phyloP scores from a whole-genome alignment of 2,888 invertebrate species.

The Timema podura region DNA sequence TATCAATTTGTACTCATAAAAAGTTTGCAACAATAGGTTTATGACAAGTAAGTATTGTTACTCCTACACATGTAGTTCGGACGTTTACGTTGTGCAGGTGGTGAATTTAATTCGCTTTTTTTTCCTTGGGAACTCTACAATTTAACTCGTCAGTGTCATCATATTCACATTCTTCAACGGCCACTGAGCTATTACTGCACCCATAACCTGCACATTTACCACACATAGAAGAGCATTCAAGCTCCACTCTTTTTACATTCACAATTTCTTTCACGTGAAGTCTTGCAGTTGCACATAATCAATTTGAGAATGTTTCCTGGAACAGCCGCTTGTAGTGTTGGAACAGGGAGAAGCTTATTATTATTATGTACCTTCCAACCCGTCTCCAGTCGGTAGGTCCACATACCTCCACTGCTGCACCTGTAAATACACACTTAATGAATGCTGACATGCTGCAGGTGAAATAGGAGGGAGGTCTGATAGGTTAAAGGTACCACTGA shows the following conservation, averaged over 20 bases:
- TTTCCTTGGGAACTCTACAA: too few relatives aligned
- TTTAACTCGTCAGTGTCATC: background rate
- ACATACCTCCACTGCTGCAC: conserved; percentile 6
- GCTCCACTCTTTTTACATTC: conserved; percentile 1
- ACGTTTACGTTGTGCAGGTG: background rate
- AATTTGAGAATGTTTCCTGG: conserved; percentile 3
- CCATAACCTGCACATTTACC: background rate
- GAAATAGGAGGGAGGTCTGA: background rate
- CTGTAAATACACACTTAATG: conserved; percentile 8
- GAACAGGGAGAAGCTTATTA: conserved; percentile 8
- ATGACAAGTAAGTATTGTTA: too few relatives aligned
- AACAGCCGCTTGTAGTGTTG: background rate
- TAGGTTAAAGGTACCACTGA: conserved; percentile 14
- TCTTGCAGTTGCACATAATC: conserved; percentile 8
- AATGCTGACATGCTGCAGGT: conserved; percentile 7
- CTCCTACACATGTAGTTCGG: too few relatives aligned
- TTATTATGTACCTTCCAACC: background rate
- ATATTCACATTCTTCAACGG: too few relatives aligned
- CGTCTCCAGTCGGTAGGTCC: background rate
- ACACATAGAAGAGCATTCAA: background rate
- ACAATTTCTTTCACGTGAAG: conserved; percentile 9
- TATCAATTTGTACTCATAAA: too few relatives aligned
- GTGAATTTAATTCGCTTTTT: background rate
- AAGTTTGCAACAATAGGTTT: too few relatives aligned
- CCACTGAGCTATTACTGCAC: background rate